Evolutionary conservation across 2,113 vertebrate species (phyloP), one percentile per base, ranked within the genome.

Genomic region (Dasyurus viverrinus): DNA sequence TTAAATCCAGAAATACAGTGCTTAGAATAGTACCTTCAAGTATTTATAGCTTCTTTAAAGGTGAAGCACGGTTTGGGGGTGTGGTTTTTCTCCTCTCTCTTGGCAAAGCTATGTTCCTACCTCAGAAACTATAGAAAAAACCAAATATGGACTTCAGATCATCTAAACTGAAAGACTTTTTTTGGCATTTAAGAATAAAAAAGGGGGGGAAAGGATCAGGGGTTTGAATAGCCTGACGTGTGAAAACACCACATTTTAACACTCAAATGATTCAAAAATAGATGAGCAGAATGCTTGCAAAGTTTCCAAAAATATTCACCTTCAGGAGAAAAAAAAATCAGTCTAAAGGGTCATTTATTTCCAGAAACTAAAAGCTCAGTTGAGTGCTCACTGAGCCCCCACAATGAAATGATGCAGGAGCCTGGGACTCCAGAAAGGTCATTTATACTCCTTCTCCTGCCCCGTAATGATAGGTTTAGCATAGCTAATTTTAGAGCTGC

Each of bases 311-410:
- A 97, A 97, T 98, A 98, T 92, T 42, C 24, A 97, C 94, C 93
- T 97, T 94, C 89, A 92, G 95, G 96, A 97, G 97, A 54, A 96
- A 96, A 97, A 93, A 96, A 96, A 97, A 96, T 94, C 96, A 95
- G 94, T 94, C 96, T 97, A 97, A 98, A 96, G 98, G 97, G 95
- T 97, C 97, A 97, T 97, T 98, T 98, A 98, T 97, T 97, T 97
- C 96, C 93, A 97, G 96, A 93, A 96, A 36, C 93, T 98, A 68
- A 95, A 96, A 96, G 42, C 93, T 84, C 16, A 27, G 95, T 97
- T 97, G 95, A 96, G 95, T 50, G 89, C 57, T 90, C 92, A 84
- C 8, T 68, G 53, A 96, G 90, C 93, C 94, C 95, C 94, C 90
- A 95, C 94, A 96, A 94, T 97, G 95, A 96, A 93, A 93, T 93